Evolutionary conservation across 2,888 invertebrate genomes (phyloP).

Genomic region (Orthosia cruda): DNA sequence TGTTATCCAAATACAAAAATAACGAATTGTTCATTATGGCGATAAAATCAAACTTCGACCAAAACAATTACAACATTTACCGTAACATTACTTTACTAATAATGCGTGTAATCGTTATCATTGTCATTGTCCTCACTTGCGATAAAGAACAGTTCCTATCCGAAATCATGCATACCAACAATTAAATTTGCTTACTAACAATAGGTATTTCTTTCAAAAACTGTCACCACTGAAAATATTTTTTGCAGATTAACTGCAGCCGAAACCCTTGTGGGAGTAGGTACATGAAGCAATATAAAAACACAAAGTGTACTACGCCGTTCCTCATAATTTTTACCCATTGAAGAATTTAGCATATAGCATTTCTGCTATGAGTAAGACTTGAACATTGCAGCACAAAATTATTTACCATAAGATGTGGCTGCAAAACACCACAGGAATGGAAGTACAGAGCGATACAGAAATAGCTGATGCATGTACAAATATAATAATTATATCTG

Average conservation of each 20-base stretch:
- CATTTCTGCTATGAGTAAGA: conserved; percentile 9
- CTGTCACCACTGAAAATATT: neutral
- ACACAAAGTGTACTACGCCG: neutral
- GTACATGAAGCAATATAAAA: neutral
- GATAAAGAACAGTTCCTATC: conserved; percentile 48
- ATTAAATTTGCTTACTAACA: neutral
- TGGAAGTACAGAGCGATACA: conserved; percentile 80
- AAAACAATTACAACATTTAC: conserved; percentile 37
- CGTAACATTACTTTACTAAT: conserved; percentile 38
- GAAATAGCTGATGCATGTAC: conserved; percentile 86
- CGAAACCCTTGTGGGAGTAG: neutral
- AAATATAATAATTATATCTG: conserved; percentile 81
- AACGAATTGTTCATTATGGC: neutral
- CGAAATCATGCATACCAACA: conserved; percentile 10
- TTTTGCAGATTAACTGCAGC: neutral
- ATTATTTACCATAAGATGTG: conserved; percentile 46
- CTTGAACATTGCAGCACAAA: conserved; percentile 32
- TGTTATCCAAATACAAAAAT: neutral
- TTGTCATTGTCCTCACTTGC: conserved; percentile 57
- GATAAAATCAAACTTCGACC: neutral
- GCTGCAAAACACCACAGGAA: conserved; percentile 68
- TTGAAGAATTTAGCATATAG: neutral
- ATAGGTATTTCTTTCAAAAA: neutral
- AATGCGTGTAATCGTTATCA: conserved; percentile 66
- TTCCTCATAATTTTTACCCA: neutral